Evolutionary conservation across 1,140 invertebrate species (phyloP).

Genomic region (Stegodyphus dumicola): DNA sequence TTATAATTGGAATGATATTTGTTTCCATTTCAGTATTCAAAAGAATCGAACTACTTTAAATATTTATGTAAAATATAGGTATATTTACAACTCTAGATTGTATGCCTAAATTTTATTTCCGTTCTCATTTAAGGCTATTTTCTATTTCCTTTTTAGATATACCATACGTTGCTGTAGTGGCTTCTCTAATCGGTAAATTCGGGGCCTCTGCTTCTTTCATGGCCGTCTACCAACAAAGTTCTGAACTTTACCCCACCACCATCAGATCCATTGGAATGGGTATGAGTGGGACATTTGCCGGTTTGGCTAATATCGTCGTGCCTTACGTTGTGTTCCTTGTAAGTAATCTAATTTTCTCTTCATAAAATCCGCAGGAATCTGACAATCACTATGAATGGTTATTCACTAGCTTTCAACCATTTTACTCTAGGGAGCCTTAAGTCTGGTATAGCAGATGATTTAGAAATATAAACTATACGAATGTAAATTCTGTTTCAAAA

Average conservation of each 20-base stretch:
- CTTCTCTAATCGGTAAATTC: slow-evolving; percentile 52
- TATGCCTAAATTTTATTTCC: slow-evolving; percentile 49
- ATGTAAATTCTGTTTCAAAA: no score
- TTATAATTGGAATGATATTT: no score
- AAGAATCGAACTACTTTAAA: no score
- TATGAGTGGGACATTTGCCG: slow-evolving; percentile 64
- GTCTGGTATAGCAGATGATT: no score
- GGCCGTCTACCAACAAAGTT: slow-evolving; percentile 52
- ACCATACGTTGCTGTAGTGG: not conserved
- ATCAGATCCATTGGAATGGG: slow-evolving; percentile 64
- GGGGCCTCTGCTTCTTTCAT: slow-evolving; percentile 42
- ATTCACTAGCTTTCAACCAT: no score
- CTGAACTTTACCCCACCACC: slow-evolving; percentile 64
- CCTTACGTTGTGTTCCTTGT: slow-evolving; percentile 50
- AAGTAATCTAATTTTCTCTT: not conserved
- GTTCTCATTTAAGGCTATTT: slow-evolving; percentile 29
- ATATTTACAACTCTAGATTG: not conserved
- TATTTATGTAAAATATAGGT: no score
- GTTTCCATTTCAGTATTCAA: no score
- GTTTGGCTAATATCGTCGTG: slow-evolving; percentile 35
- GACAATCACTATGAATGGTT: no score
- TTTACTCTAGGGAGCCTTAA: no score
- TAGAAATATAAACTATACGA: no score
- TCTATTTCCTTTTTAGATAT: slow-evolving; percentile 16
- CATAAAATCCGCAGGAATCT: no score